Percentiles rank a stretch among this genome's conserved stretches.
phyloP scores from a whole-genome alignment of 2,113 vertebrate genomes.

The Erythrolamprus reginae region DNA sequence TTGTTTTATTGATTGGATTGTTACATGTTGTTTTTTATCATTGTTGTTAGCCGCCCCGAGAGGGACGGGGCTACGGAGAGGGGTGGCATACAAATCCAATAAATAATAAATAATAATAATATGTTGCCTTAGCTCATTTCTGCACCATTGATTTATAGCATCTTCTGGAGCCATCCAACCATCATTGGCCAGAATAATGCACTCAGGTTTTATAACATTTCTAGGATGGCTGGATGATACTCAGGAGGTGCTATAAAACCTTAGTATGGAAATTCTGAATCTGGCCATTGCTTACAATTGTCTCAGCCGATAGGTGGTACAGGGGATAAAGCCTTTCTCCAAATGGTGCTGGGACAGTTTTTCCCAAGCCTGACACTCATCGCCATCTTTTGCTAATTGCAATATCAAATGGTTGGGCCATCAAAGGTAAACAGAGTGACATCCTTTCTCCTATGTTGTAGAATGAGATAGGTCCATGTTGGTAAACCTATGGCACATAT shows the following conservation, averaged over 20 bases:
- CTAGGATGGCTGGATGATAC: too few relatives aligned
- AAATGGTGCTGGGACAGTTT: not conserved
- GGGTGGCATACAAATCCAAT: too few relatives aligned
- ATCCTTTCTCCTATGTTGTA: not conserved
- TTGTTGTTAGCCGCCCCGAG: too few relatives aligned
- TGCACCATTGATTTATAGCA: not conserved
- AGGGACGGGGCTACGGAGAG: too few relatives aligned
- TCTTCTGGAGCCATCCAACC: not conserved
- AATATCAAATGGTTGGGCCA: not conserved
- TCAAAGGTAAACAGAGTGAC: not conserved
- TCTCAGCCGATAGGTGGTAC: not conserved
- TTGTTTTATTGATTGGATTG: too few relatives aligned
- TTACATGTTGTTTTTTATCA: too few relatives aligned
- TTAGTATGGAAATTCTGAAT: not conserved
- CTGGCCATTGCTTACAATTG: not conserved
- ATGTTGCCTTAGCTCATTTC: not conserved
- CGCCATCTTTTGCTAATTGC: not conserved
- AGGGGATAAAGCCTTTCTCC: not conserved
- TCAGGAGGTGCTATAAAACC: not conserved
- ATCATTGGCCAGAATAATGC: not conserved
- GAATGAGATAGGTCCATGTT: not conserved
- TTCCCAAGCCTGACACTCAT: not conserved
- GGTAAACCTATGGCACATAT: too few relatives aligned
- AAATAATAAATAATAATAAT: too few relatives aligned
- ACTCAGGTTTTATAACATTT: too few relatives aligned